Percentiles rank a stretch among this genome's conserved stretches.
These are phyloP conservation scores for Chrysomallon squamiferum DNA, from an alignment of 1,140 invertebrate species.

Conservation along the genomic window DNA sequence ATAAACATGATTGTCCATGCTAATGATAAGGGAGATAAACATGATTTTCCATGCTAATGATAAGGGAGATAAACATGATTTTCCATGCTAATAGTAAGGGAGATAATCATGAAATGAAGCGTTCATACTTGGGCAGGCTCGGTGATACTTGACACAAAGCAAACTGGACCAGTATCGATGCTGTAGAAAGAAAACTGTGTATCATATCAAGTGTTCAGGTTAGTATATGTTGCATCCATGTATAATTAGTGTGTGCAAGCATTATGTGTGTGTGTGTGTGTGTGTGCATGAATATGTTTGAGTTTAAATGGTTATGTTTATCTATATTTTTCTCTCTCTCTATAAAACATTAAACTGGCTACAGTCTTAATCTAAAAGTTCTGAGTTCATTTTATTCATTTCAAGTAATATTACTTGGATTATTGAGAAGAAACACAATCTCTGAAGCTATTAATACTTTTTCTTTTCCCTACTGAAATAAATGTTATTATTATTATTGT, in stretches of 20 bases:
- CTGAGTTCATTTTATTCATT: too few relatives aligned
- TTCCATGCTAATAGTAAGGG: too few relatives aligned
- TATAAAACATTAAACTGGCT: background rate
- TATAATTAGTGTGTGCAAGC: background rate
- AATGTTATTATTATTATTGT: too few relatives aligned
- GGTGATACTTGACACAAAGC: constrained; percentile 20
- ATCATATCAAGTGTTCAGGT: background rate
- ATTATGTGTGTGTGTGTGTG: background rate
- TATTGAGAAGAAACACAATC: too few relatives aligned
- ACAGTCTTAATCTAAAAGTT: background rate
- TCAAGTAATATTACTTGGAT: too few relatives aligned
- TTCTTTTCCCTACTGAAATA: too few relatives aligned
- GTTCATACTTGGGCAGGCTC: constrained; percentile 22
- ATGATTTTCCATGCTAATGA: background rate
- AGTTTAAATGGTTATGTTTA: background rate
- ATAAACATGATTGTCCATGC: too few relatives aligned
- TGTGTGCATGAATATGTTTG: background rate
- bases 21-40: background rate
- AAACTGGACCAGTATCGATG: constrained; percentile 26
- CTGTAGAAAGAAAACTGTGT: constrained; percentile 2
- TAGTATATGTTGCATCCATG: background rate
- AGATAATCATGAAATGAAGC: background rate
- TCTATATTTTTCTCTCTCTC: background rate
- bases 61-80: too few relatives aligned
- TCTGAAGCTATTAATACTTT: too few relatives aligned